Conservation (phyloP, 2,888 invertebrate genomes). For the Quadriops clusia region DNA sequence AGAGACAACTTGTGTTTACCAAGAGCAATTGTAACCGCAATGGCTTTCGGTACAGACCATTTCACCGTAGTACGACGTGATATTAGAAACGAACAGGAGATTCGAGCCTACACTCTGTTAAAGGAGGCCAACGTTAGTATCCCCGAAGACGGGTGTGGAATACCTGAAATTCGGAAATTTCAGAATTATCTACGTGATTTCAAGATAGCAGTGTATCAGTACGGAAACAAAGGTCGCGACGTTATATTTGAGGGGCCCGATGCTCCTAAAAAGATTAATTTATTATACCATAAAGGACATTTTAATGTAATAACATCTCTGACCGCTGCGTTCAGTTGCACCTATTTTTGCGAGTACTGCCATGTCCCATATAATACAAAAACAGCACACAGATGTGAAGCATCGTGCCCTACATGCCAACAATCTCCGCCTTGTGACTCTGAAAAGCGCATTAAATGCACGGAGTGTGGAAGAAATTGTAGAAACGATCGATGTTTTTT, state of each 20-base stretch:
- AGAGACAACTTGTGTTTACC: slow-evolving; percentile 15
- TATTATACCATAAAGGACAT: slow-evolving; percentile 17
- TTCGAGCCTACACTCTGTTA: too few species aligned
- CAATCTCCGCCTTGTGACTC: slow-evolving; percentile 10
- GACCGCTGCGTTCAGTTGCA: slow-evolving; percentile 18
- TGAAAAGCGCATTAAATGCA: slow-evolving; percentile 8
- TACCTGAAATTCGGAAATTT: slow-evolving; percentile 10
- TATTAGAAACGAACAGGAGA: slow-evolving; percentile 9
- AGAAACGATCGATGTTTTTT: slow-evolving; percentile 10
- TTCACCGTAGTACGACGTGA: slow-evolving; percentile 9
- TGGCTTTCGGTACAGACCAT: slow-evolving; percentile 10
- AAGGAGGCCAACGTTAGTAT: slow-evolving; percentile 6
- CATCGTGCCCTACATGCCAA: slow-evolving; percentile 9
- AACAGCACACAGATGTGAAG: slow-evolving; percentile 12
- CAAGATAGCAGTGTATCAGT: slow-evolving; percentile 14
- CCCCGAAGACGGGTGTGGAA: slow-evolving; percentile 8
- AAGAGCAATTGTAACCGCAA: slow-evolving; percentile 13
- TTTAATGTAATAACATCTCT: slow-evolving; percentile 19
- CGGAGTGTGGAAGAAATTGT: slow-evolving; percentile 10
- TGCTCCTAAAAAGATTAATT: slow-evolving; percentile 13
- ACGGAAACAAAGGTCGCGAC: slow-evolving; percentile 11
- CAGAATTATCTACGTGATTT: slow-evolving; percentile 12
- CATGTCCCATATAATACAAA: slow-evolving; percentile 15
- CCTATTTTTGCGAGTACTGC: slow-evolving; percentile 20
- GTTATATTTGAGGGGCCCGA: slow-evolving; percentile 11